Base-by-base conservation (phyloP, 2,797 vertebrate species). In the Pristis pectinata region DNA sequence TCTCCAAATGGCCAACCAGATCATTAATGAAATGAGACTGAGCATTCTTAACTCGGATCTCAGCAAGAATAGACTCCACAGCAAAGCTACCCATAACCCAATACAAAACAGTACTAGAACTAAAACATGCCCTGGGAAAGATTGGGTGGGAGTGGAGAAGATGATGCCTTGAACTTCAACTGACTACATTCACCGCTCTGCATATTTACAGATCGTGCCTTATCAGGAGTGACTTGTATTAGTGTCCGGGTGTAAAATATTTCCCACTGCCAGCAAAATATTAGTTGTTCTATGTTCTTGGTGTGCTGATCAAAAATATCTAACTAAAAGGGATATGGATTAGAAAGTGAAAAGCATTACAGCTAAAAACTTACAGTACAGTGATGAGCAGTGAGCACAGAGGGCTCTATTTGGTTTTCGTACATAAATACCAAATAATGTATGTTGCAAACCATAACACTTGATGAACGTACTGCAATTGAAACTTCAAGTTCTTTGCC, bases 401-500 rank as follows among this genome's bases (percentile, higher is more conserved):
- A n/a, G n/a, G n/a, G n/a, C n/a, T 15, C 53, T 49, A 49, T 22
- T 37, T 91, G 59, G 2, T 64, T 64, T 91, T 37, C 41, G 44
- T 53, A 85, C 59, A 59, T 61, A 89, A n/a, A 59, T n/a, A n/a
- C n/a, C 6, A 72, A 72, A 49, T 3, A 13, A 49, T 49, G 93
- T 11, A 70, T 44, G 30, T 37, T 27, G 67, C 37, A 93, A 93
- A 93, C 27, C 4, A 53, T 10, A 93, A 93, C n/a, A 91, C 15
- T 61, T 17, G 49, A 95, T 49, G 64, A 76, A 64, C 95, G 96
- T 49, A 49, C 49, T 95, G 96, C 94, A 37, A 96, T 95, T 95
- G 96, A 96, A 41, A 96, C n/a, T 56, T 96, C 95, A 95, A 97
- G 94, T 95, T 98, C 97, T 96, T 96, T 97, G 95, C 94, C 95